These are phyloP conservation scores for Phalera bucephala DNA, from an alignment of 2,888 invertebrate species.

Conservation along the genomic window DNA sequence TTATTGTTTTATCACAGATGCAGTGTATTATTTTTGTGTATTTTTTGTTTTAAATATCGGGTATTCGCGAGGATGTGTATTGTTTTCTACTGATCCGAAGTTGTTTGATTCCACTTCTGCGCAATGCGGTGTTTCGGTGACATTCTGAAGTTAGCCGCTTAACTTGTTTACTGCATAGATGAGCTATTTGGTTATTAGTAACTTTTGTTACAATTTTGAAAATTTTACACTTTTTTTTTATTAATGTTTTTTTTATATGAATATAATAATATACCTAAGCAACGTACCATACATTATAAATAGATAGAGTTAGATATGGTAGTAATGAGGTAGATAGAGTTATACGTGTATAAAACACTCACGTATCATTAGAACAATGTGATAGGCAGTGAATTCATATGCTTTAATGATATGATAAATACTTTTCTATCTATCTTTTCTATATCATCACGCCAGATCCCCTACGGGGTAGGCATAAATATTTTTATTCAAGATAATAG, in stretches of 20 bases:
- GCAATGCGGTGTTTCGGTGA: constrained; percentile 56
- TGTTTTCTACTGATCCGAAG: constrained; percentile 48
- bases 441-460: no score
- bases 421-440: no score
- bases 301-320: no score
- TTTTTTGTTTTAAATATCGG: constrained; percentile 22
- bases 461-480: no score
- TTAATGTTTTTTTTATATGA: background rate
- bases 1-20: constrained; percentile 35
- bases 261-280: no score
- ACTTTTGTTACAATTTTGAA: background rate
- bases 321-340: no score
- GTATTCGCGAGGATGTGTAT: constrained; percentile 31
- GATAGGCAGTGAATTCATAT: no score
- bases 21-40: constrained; percentile 21
- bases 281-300: no score
- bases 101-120: constrained; percentile 40
- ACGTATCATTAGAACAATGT: no score
- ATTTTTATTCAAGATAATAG: no score
- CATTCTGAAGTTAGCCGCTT: constrained; percentile 44
- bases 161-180: constrained; percentile 34
- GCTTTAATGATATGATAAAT: no score
- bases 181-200: constrained; percentile 2
- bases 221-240: background rate
- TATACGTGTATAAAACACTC: no score